Percentiles rank a stretch among this genome's conserved stretches.
These are phyloP conservation scores for Synaphobranchus kaupii DNA, from an alignment of 2,797 vertebrate species.

Conservation along the genomic window DNA sequence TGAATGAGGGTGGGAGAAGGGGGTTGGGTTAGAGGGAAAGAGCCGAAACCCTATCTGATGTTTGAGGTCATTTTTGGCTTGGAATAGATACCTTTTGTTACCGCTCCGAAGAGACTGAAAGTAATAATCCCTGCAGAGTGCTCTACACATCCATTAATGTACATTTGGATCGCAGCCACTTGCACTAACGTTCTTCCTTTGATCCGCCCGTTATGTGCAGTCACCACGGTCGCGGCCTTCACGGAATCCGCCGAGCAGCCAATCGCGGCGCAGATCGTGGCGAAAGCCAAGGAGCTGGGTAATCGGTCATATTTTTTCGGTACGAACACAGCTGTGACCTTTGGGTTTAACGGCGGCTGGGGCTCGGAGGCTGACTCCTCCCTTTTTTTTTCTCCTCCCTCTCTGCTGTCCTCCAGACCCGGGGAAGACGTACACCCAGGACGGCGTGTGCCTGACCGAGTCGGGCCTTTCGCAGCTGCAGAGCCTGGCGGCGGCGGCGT, in stretches of 20 bases:
- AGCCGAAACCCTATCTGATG: background rate
- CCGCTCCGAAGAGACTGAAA: background rate
- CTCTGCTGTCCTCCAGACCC: slow-evolving; percentile 76
- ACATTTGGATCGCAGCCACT: background rate
- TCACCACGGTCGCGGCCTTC: slow-evolving; percentile 72
- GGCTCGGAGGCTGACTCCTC: background rate
- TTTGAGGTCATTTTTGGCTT: background rate
- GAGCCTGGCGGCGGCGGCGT: slow-evolving; percentile 88
- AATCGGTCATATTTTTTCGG: slow-evolving; percentile 47
- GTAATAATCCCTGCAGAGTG: background rate
- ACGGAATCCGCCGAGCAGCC: slow-evolving; percentile 84
- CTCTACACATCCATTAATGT: background rate
- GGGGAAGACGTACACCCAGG: slow-evolving; percentile 94
- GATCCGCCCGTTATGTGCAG: slow-evolving; percentile 45
- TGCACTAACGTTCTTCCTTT: slow-evolving; percentile 21
- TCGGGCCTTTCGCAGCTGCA: slow-evolving; percentile 95
- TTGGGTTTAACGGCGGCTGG: too few relatives aligned
- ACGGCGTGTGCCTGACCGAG: slow-evolving; percentile 97
- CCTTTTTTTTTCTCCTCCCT: background rate
- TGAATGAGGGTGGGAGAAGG: background rate
- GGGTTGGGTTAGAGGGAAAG: background rate
- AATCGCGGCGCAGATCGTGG: slow-evolving; percentile 82
- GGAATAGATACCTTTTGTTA: too few relatives aligned
- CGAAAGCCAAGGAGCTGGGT: slow-evolving; percentile 94
- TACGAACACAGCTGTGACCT: background rate